Conservation (phyloP, 2,113 vertebrate genomes). For the Ptilonorhynchus violaceus region DNA sequence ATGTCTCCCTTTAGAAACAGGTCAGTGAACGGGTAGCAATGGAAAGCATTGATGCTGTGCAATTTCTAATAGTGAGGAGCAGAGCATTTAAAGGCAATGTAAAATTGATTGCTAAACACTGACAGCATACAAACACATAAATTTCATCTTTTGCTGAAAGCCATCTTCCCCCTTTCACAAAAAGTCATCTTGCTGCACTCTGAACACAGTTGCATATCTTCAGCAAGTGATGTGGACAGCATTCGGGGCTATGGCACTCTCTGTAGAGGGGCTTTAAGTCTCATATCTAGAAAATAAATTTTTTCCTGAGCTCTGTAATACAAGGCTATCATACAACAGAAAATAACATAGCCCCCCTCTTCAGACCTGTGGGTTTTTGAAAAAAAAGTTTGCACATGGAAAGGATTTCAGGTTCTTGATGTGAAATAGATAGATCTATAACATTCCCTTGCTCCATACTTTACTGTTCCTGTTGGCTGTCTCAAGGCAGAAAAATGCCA, state of each 20-base stretch:
- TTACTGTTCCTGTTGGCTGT: not conserved
- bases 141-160: not conserved
- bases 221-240: not conserved
- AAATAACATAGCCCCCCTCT: not conserved
- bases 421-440: not conserved
- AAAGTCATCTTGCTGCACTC: not conserved
- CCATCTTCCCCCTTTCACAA: not conserved
- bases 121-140: not conserved
- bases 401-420: not conserved
- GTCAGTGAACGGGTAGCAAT: not conserved
- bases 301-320: not conserved
- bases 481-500: not conserved
- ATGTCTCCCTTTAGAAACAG: not conserved
- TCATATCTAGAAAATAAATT: not conserved
- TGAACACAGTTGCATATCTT: not conserved
- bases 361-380: not conserved
- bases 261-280: not conserved
- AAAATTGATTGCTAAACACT: not conserved
- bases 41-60: rapidly evolving
- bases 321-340: not conserved
- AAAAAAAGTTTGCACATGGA: not conserved
- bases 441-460: not conserved
- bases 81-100: not conserved
- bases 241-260: not conserved
- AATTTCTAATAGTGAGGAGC: not conserved